phyloP scores from a whole-genome alignment of 2,113 vertebrate species.

The Micromys minutus region DNA sequence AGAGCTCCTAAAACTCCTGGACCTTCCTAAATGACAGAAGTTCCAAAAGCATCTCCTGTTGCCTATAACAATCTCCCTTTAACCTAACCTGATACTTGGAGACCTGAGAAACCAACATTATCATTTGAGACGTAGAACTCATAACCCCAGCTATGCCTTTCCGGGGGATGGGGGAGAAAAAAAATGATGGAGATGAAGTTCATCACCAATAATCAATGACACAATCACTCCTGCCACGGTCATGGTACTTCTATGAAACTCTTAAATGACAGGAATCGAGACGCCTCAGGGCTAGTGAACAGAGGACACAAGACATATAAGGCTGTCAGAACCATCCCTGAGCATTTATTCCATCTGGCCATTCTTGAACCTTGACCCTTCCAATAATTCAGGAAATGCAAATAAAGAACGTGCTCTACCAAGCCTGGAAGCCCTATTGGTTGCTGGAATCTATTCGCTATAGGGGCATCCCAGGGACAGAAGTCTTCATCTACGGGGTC shows the following conservation, averaged over 20 bases:
- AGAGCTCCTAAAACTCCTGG: background rate
- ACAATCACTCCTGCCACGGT: accelerated
- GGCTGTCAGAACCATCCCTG: background rate
- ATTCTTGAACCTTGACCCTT: background rate
- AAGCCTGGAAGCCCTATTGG: background rate
- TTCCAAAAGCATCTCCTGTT: background rate
- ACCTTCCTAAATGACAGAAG: background rate
- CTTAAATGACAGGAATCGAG: background rate
- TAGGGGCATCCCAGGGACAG: accelerated
- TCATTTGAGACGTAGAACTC: background rate
- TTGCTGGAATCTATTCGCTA: background rate
- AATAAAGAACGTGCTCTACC: background rate
- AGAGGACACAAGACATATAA: background rate
- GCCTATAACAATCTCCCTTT: background rate
- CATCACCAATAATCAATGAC: background rate
- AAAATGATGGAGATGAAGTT: background rate
- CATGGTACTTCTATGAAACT: background rate
- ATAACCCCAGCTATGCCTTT: background rate
- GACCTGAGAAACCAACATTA: background rate
- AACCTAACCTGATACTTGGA: background rate
- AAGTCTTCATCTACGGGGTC: background rate
- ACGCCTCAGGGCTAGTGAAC: too few species aligned
- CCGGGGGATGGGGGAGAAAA: background rate
- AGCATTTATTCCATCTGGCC: background rate
- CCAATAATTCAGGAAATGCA: background rate